Evolutionary conservation across 2,113 vertebrate species (phyloP), one percentile per base, ranked within the genome.

Genomic region (Anolis sagrei): DNA sequence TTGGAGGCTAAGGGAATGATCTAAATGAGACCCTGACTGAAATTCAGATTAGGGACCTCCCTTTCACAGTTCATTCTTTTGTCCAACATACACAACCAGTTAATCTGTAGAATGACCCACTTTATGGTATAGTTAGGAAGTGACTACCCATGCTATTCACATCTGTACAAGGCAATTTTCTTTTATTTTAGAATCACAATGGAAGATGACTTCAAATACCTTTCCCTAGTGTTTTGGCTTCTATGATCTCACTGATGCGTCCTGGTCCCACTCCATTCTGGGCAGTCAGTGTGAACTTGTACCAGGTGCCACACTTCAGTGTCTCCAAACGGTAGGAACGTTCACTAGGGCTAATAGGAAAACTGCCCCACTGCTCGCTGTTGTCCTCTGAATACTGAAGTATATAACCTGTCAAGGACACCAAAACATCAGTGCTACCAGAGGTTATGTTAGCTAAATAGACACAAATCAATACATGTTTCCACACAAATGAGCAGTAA

Each of bases 171-270:
- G 27, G 64, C 64, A 68, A 68, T 29, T 29, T 27, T 68, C 27
- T 29, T 4, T 36, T 78, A 58, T 25, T 39, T 78, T 78, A 61
- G 32, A 78, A 61, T 25, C 32, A 78, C 32, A 51, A 23, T 23
- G 34, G 34, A 61, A 51, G 75, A 70, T 29, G 23, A 66, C 70
- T 39, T 75, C 29, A 75, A 58, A 0, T 92, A 99, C 99, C 99
- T 98, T 99, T 99, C 73, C 99, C 99, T 3, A 99, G 95, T 0
- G 99, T 99, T 95, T 99, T 99, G 1, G 99, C 99, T 93, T 99
- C 99, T 75, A 99, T 99, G 93, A 99, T 99, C 92, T 99, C 99
- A 54, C 99, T 99, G 95, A 99, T 99, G 88, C 98, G 98, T 0
- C 99, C 99, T 0, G 99, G 98, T 1, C 99, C 99, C 74, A 99